A percentile compares a stretch with the other conserved stretches of the same genome.
phyloP scores from a whole-genome alignment of 2,888 invertebrate genomes.

The Chalcosyrphus nemorum region DNA sequence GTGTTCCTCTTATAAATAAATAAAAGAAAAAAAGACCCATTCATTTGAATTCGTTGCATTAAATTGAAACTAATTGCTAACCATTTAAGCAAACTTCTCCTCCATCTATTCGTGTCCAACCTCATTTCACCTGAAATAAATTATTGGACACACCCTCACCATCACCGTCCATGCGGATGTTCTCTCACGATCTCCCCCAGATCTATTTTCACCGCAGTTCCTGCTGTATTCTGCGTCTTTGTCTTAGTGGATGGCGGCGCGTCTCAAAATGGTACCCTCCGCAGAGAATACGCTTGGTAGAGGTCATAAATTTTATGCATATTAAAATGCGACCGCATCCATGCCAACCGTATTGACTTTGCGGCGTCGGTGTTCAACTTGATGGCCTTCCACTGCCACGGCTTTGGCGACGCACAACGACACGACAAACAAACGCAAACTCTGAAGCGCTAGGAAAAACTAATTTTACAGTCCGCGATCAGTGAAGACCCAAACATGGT shows the following conservation, averaged over 20 bases:
- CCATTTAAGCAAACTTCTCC: background rate
- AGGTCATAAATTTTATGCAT: conserved; percentile 51
- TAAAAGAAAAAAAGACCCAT: background rate
- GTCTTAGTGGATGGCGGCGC: background rate
- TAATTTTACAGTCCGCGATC: conserved; percentile 59
- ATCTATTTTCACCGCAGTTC: conserved; percentile 11
- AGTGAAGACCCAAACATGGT: conserved; percentile 58
- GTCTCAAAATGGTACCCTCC: background rate
- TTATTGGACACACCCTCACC: conserved; percentile 22
- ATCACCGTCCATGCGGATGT: background rate
- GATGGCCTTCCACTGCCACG: conserved; percentile 35
- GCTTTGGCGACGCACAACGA: background rate
- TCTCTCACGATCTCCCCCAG: conserved; percentile 9
- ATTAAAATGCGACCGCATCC: conserved; percentile 46
- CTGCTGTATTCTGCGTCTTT: background rate
- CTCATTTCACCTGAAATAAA: conserved; percentile 10
- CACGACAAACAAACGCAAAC: background rate
- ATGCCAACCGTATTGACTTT: conserved; percentile 39
- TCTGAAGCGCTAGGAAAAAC: conserved; percentile 37
- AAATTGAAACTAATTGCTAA: background rate
- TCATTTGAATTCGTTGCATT: background rate
- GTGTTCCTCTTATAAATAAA: background rate
- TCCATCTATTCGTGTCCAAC: background rate
- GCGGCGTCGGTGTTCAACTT: conserved; percentile 1
- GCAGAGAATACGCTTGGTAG: background rate